Conservation (phyloP, 2,113 vertebrate genomes). For the Oenanthe oenanthe region DNA sequence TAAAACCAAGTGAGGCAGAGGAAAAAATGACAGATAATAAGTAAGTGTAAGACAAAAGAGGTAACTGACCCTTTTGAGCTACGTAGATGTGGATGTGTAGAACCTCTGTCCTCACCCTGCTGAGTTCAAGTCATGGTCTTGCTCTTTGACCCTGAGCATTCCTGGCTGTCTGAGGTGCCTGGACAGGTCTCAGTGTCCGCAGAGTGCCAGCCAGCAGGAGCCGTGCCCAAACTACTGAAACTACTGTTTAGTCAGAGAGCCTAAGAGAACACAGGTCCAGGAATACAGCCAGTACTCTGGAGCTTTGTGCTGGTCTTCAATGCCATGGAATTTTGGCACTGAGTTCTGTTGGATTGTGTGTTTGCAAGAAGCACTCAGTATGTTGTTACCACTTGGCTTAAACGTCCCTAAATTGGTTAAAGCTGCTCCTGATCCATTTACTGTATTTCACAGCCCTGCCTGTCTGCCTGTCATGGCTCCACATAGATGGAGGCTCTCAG, state of each 20-base stretch:
- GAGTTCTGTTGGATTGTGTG: not conserved
- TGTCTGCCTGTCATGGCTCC: not conserved
- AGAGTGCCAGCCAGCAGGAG: not conserved
- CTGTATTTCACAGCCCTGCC: not conserved
- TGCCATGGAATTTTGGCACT: constrained; percentile 58
- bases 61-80: not conserved
- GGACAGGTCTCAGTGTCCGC: not conserved
- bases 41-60: not conserved
- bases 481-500: not conserved
- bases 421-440: constrained; percentile 50
- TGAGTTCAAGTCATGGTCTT: not conserved
- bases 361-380: constrained; percentile 42
- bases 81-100: not conserved
- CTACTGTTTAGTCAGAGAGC: not conserved
- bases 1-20: not conserved
- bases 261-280: not conserved
- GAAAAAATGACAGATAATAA: not conserved
- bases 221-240: not conserved
- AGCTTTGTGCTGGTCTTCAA: not conserved
- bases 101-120: not conserved
- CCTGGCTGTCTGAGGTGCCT: not conserved
- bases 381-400: constrained; percentile 55
- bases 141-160: not conserved
- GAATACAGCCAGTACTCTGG: not conserved
- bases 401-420: constrained; percentile 52